Percentiles rank a stretch among this genome's conserved stretches.
These are phyloP conservation scores for Blastomussa wellsi DNA, from an alignment of 92 coral and sea anemone genomes.

Conservation along the genomic window DNA sequence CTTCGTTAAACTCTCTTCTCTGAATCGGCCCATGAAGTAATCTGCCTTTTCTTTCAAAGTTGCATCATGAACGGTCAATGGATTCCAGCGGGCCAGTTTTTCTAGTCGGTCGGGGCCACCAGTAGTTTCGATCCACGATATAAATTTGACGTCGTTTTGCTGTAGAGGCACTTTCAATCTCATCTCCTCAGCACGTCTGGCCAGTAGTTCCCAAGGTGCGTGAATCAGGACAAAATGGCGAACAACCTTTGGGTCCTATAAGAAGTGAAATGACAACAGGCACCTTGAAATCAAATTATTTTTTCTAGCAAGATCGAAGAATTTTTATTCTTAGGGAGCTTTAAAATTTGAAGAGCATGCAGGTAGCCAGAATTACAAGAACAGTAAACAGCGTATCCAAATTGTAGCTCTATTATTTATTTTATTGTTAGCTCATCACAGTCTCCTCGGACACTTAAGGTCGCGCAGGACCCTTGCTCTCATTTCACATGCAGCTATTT, in stretches of 20 bases:
- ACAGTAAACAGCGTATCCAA: too few species aligned
- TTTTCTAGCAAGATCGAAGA: background rate
- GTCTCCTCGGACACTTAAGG: too few species aligned
- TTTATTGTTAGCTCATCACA: too few species aligned
- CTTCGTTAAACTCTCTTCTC: slow-evolving; percentile 48
- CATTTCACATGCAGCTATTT: too few species aligned
- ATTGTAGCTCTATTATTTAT: too few species aligned
- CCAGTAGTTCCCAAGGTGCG: slow-evolving; percentile 73
- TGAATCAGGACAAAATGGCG: slow-evolving; percentile 84
- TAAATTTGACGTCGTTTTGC: slow-evolving; percentile 67
- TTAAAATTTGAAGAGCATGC: too few species aligned
- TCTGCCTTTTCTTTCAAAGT: slow-evolving; percentile 61
- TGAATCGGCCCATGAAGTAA: slow-evolving; percentile 84
- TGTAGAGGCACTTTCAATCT: slow-evolving; percentile 79
- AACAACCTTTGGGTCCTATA: slow-evolving; percentile 53
- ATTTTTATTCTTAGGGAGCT: too few species aligned
- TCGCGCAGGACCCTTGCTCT: too few species aligned
- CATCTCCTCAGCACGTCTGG: slow-evolving; percentile 75
- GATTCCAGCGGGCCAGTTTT: slow-evolving; percentile 55
- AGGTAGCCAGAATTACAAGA: too few species aligned
- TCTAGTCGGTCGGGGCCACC: slow-evolving; percentile 49
- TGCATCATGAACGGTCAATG: slow-evolving; percentile 62
- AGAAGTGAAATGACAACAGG: background rate
- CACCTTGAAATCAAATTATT: too few species aligned
- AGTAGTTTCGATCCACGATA: slow-evolving; percentile 46